These are phyloP conservation scores for Actenoides hombroni DNA, from an alignment of 2,113 vertebrate genomes.

Conservation along the genomic window DNA sequence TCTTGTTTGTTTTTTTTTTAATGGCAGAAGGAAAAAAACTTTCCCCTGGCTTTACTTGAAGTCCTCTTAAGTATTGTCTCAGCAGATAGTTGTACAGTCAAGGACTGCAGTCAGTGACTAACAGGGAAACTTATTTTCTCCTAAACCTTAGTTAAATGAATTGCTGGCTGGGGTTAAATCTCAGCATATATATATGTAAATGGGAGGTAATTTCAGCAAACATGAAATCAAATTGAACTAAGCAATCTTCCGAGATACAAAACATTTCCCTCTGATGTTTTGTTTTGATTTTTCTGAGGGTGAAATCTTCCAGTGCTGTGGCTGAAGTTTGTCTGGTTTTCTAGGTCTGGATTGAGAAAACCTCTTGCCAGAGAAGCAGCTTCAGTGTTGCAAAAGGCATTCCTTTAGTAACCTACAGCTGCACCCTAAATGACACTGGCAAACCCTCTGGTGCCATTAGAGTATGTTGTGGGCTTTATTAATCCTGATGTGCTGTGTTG, in stretches of 20 bases:
- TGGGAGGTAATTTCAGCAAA: background rate
- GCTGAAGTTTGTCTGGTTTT: background rate
- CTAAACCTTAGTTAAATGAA: background rate
- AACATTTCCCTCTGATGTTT: background rate
- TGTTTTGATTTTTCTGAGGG: background rate
- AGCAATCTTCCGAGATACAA: background rate
- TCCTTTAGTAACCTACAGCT: background rate
- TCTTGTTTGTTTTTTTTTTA: background rate
- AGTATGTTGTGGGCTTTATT: background rate
- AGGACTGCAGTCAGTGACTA: background rate
- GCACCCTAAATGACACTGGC: background rate
- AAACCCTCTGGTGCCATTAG: background rate
- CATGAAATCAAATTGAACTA: background rate
- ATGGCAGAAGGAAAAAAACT: background rate
- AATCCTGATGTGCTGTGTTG: background rate
- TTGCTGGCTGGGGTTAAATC: background rate
- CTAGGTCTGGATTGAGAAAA: background rate
- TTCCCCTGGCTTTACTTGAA: background rate
- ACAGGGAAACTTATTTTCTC: background rate
- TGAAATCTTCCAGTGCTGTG: background rate
- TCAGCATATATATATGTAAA: background rate
- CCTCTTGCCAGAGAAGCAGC: background rate
- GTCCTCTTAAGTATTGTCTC: background rate
- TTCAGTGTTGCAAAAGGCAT: background rate
- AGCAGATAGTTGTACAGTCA: background rate